Evolutionary conservation across 2,888 invertebrate genomes (phyloP), one percentile per base, ranked within the genome.

Genomic region (Lordiphosa andalusiaca): DNA sequence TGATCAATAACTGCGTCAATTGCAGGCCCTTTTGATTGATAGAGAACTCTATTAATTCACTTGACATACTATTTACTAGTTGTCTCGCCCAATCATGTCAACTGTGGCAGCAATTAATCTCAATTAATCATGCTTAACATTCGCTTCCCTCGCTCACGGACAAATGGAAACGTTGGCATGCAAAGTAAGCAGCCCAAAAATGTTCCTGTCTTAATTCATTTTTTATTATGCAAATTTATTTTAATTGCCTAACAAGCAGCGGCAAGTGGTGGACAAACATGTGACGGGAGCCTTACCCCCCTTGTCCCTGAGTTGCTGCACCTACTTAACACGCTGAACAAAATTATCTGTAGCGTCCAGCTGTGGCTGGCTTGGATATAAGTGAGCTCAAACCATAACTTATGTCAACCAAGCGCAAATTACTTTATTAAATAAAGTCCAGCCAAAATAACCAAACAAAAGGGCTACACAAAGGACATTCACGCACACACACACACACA

Each of bases 371-470:
- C 30, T 30, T 10, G 30, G 10, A 30, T 10, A 30, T 30, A 30
- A 30, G 30, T 39, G 55, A 54, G 48, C 73, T 69, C 66, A 66
- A 66, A 69, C 71, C 74, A 83, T 84, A 84, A 84, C 84, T 83
- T 83, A 76, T 84, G 84, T 73, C 72, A 82, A 67, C 74, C 84
- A 85, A 84, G 81, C 84, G 81, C 81, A 82, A 82, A 82, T 85
- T 85, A 85, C 82, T 82, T 82, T 82, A 82, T 82, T 82, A 85
- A 82, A 82, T 82, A 82, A 82, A 81, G 69, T 73, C 76, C 71
- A 78, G 67, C 73, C 80, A 71, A 78, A 78, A 83, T 66, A 75
- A 62, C 69, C 71, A 70, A 54, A 65, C 61, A 69, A 67, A 48
- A 67, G 62, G 65, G 64, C 74, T 72, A 7, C 51, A 82, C 63